phyloP scores from a whole-genome alignment of 2,113 vertebrate species.

The Zonotrichia leucophrys region DNA sequence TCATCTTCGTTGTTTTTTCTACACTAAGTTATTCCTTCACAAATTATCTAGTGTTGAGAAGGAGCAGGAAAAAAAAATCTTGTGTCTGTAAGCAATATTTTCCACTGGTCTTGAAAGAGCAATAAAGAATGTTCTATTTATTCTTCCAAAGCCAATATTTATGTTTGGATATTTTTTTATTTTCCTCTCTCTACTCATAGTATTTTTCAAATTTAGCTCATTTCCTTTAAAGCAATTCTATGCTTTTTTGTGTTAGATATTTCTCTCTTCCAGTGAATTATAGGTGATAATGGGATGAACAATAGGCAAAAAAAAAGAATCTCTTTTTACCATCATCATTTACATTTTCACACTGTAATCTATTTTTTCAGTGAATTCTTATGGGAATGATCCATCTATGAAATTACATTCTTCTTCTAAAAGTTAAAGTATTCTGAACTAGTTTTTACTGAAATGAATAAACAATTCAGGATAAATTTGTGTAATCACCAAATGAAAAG shows the following conservation, averaged over 20 bases:
- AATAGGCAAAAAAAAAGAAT: neutral
- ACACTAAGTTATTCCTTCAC: conserved; percentile 58
- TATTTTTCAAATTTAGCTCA: conserved; percentile 50
- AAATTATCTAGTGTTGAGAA: conserved; percentile 68
- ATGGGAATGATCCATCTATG: neutral
- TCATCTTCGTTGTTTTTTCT: conserved; percentile 64
- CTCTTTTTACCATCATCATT: neutral
- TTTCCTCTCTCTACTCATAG: conserved; percentile 38
- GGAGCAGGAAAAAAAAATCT: neutral
- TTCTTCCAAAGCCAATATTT: conserved; percentile 69
- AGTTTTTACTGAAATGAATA: neutral
- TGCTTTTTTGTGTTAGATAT: neutral
- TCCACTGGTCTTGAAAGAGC: conserved; percentile 69
- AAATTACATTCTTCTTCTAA: neutral
- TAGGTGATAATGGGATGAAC: neutral
- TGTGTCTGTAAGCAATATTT: conserved; percentile 59
- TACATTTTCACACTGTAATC: neutral
- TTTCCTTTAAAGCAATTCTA: conserved; percentile 1
- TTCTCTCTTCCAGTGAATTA: neutral
- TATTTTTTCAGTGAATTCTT: neutral
- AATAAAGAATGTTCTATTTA: conserved; percentile 67
- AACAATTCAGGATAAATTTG: neutral
- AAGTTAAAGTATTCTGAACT: neutral
- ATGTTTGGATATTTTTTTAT: conserved; percentile 45
- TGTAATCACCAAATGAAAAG: neutral